A percentile compares a stretch with the other conserved stretches of the same genome.
Evolutionary conservation across 2,888 invertebrate species (phyloP).

Genomic region (Podabrus alpinus): DNA sequence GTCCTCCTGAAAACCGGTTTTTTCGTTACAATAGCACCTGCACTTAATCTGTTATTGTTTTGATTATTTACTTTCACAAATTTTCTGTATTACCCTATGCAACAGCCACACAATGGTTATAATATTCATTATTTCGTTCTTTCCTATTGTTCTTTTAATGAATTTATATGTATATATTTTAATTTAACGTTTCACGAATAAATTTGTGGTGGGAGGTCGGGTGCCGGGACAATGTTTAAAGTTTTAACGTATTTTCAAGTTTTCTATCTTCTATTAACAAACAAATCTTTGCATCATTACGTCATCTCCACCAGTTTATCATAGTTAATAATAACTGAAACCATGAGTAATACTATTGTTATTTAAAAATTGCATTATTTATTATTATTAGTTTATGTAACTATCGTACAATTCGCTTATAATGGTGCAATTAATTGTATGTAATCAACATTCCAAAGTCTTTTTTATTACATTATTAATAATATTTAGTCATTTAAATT

Average conservation of each 20-base stretch:
- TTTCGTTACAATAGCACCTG: slow-evolving; percentile 23
- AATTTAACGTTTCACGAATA: not conserved
- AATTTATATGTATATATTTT: not conserved
- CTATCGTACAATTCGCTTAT: not conserved
- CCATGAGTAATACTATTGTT: not conserved
- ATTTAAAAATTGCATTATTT: not conserved
- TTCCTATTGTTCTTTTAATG: not conserved
- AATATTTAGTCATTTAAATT: not conserved
- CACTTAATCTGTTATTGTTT: slow-evolving; percentile 20
- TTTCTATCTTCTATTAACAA: not conserved
- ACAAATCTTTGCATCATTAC: not conserved
- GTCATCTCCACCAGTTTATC: not conserved
- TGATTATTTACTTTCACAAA: slow-evolving; percentile 18
- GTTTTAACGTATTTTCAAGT: not conserved
- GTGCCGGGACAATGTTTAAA: not conserved
- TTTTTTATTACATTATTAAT: not conserved
- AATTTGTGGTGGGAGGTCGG: not conserved
- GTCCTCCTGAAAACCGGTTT: slow-evolving; percentile 21
- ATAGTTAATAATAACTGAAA: not conserved
- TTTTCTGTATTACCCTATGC: slow-evolving; percentile 7
- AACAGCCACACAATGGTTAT: not conserved
- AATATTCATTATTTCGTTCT: not conserved
- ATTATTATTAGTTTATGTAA: not conserved
- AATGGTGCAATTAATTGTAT: not conserved
- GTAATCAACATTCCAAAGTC: not conserved